Evolutionary conservation across 2,888 invertebrate genomes (phyloP).

Genomic region (Apotomis turbidana): DNA sequence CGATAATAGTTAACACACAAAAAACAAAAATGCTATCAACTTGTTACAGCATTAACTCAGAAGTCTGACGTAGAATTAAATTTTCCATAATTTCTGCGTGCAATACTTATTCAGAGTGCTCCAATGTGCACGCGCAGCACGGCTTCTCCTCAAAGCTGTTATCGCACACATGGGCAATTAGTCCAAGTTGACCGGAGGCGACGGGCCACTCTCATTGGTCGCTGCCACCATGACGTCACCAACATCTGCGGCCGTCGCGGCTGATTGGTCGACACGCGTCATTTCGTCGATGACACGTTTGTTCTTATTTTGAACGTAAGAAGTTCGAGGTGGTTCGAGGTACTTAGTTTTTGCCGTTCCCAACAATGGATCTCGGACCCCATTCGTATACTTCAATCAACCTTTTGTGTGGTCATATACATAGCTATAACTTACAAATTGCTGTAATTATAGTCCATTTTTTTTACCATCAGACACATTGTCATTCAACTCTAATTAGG

Average conservation of each 20-base stretch:
- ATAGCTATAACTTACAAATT: conserved; percentile 48
- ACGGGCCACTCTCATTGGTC: conserved; percentile 75
- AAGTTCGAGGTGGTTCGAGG: conserved; percentile 73
- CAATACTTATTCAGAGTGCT: conserved; percentile 40
- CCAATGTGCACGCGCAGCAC: conserved; percentile 71
- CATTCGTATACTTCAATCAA: conserved; percentile 55
- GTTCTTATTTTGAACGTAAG: conserved; percentile 82
- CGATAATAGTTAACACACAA: neutral
- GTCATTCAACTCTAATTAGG: conserved; percentile 33
- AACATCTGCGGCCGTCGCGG: conserved; percentile 81
- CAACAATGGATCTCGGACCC: conserved; percentile 64
- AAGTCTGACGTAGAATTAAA: conserved; percentile 23
- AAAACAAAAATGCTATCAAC: neutral
- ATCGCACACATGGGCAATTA: conserved; percentile 84
- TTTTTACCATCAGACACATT: conserved; percentile 45
- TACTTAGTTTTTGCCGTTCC: conserved; percentile 72
- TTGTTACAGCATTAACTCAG: neutral
- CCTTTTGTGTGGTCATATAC: conserved; percentile 60
- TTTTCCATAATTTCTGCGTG: conserved; percentile 40
- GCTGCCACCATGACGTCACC: conserved; percentile 76
- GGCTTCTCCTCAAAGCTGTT: conserved; percentile 76
- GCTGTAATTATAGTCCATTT: conserved; percentile 50
- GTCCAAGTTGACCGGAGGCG: conserved; percentile 83
- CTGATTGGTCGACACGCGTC: conserved; percentile 83
- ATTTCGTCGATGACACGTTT: conserved; percentile 83